Evolutionary conservation across 2,113 vertebrate species (phyloP).

Genomic region (Percopsis transmontana): DNA sequence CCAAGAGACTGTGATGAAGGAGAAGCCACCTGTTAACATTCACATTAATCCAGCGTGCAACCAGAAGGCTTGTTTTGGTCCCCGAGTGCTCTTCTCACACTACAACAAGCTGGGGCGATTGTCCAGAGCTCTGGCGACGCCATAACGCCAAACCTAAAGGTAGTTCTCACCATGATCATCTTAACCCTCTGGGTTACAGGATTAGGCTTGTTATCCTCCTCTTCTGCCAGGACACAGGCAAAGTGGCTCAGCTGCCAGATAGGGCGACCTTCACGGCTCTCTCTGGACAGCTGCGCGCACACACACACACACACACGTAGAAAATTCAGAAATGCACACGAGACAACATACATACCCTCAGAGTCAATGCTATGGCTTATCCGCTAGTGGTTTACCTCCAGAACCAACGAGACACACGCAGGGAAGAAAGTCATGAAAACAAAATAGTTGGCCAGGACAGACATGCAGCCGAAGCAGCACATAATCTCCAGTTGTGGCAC

Average conservation of each 20-base stretch:
- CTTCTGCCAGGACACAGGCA: constrained; percentile 90
- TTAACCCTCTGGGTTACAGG: constrained; percentile 97
- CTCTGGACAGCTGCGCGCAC: constrained; percentile 86
- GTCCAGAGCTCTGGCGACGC: too few species aligned
- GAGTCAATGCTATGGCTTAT: neutral
- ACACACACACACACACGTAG: neutral
- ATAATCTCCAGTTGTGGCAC: constrained; percentile 96
- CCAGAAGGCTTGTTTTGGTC: too few species aligned
- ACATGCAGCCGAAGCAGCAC: constrained; percentile 99
- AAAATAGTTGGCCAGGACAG: constrained; percentile 96
- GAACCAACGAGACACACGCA: constrained; percentile 93
- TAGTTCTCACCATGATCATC: constrained; percentile 91
- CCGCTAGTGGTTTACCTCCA: constrained; percentile 84
- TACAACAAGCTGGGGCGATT: too few species aligned
- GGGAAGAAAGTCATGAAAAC: constrained; percentile 99
- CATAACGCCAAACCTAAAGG: neutral
- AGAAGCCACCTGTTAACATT: neutral
- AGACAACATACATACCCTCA: neutral
- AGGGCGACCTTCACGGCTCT: constrained; percentile 91
- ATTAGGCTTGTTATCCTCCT: constrained; percentile 97
- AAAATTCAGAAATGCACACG: neutral
- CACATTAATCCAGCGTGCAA: too few species aligned
- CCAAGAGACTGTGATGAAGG: constrained; percentile 84
- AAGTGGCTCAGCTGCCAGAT: constrained; percentile 98
- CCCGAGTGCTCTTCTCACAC: too few species aligned